These are phyloP conservation scores for Pseudomyrmex cubaensis DNA, from an alignment of 1,140 invertebrate genomes.

Conservation along the genomic window DNA sequence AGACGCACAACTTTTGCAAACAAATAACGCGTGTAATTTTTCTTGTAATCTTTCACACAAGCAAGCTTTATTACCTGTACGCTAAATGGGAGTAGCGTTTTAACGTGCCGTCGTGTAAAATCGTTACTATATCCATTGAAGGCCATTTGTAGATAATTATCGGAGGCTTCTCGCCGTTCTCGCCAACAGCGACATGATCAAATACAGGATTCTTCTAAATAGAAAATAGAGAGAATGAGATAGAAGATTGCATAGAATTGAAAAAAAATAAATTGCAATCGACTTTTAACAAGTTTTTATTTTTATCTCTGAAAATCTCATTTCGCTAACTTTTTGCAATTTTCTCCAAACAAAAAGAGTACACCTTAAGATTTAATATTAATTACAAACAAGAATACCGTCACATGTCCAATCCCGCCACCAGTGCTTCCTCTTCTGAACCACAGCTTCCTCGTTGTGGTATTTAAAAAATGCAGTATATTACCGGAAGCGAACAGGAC, in stretches of 20 bases:
- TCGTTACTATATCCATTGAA: slow-evolving; percentile 89
- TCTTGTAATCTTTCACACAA: background rate
- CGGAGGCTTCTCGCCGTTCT: slow-evolving; percentile 88
- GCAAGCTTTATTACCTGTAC: slow-evolving; percentile 88
- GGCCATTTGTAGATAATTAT: slow-evolving; percentile 95
- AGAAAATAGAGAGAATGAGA: background rate
- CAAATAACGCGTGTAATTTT: background rate
- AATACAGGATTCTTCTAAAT: slow-evolving; percentile 90
- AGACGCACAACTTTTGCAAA: slow-evolving; percentile 24
- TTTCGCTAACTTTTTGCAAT: background rate
- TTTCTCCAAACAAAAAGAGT: background rate
- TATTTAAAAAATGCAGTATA: slow-evolving; percentile 91
- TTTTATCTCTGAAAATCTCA: background rate
- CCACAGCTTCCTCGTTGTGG: slow-evolving; percentile 87
- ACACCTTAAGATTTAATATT: background rate
- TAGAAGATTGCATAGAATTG: background rate
- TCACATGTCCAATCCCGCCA: slow-evolving; percentile 91
- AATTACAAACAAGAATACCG: slow-evolving; percentile 84
- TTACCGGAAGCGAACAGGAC: slow-evolving; percentile 93
- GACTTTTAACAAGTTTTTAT: background rate
- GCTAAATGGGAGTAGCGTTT: slow-evolving; percentile 90
- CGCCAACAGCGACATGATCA: slow-evolving; percentile 92
- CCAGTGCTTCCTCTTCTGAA: slow-evolving; percentile 91
- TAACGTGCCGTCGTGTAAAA: slow-evolving; percentile 90
- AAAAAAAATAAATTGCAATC: background rate